These are phyloP conservation scores for Microcaecilia unicolor DNA, from an alignment of 2,797 vertebrate genomes.

Conservation along the genomic window DNA sequence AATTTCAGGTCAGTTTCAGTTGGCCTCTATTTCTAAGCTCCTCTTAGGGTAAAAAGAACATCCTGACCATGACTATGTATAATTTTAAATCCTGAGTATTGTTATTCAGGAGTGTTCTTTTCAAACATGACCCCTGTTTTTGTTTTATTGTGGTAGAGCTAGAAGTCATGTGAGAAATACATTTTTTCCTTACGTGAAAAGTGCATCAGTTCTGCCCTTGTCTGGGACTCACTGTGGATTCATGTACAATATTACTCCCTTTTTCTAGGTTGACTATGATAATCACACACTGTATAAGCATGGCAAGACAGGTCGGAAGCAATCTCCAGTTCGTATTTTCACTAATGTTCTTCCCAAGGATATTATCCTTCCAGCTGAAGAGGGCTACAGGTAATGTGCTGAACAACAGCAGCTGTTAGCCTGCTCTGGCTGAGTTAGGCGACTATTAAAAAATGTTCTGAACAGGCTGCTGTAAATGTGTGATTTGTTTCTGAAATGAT, in stretches of 20 bases:
- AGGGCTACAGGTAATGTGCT: slow-evolving; percentile 78
- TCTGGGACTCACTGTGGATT: not conserved
- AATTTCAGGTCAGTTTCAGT: too few species aligned
- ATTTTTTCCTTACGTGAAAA: not conserved
- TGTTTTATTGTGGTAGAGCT: not conserved
- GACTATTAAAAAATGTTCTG: not conserved
- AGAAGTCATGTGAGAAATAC: slow-evolving; percentile 1
- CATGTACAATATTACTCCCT: not conserved
- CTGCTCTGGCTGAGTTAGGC: not conserved
- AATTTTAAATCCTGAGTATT: too few species aligned
- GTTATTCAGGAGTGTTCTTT: too few species aligned
- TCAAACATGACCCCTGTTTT: not conserved
- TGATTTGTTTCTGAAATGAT: too few species aligned
- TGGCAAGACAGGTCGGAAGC: slow-evolving; percentile 80
- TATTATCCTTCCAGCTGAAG: slow-evolving; percentile 71
- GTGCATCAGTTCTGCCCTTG: not conserved
- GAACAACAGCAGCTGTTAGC: not conserved
- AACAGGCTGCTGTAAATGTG: too few species aligned
- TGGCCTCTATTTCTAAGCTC: too few species aligned
- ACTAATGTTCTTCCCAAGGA: slow-evolving; percentile 67
- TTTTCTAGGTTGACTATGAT: slow-evolving; percentile 85
- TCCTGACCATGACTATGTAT: too few species aligned
- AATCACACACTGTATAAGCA: slow-evolving; percentile 91
- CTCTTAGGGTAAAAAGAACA: too few species aligned
- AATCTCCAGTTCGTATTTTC: slow-evolving; percentile 89